Percentiles rank a stretch among this genome's conserved stretches.
These are phyloP conservation scores for Salvelinus namaycush DNA, from an alignment of 2,113 vertebrate genomes.

Conservation along the genomic window DNA sequence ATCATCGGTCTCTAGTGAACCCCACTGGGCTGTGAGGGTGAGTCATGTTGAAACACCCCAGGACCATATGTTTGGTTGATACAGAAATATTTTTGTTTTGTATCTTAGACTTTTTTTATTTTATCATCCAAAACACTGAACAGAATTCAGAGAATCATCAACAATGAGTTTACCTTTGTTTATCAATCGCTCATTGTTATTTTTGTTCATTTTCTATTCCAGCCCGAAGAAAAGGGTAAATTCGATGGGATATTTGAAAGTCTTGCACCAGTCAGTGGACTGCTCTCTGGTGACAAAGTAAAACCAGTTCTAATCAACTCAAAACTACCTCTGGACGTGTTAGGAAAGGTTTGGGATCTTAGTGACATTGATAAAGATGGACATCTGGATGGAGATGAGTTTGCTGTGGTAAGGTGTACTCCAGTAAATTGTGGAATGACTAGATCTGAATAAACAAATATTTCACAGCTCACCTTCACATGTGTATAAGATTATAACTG, in stretches of 20 bases:
- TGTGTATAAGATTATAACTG: no score
- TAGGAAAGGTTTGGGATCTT: constrained; percentile 98
- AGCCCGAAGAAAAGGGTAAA: constrained; percentile 96
- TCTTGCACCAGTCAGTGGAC: constrained; percentile 86
- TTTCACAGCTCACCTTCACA: no score
- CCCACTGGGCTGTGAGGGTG: constrained; percentile 95
- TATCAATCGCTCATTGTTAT: background rate
- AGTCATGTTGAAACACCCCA: constrained; percentile 41
- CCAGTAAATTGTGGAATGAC: constrained; percentile 3
- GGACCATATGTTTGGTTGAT: background rate
- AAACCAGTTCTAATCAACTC: constrained; percentile 98
- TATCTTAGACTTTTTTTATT: background rate
- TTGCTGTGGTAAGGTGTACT: constrained; percentile 87
- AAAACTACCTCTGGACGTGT: constrained; percentile 95
- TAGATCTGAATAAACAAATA: background rate
- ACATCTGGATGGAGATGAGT: constrained; percentile 94
- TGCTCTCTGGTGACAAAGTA: constrained; percentile 96
- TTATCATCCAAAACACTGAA: background rate
- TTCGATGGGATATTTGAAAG: constrained; percentile 99
- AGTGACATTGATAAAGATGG: constrained; percentile 99
- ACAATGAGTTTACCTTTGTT: background rate
- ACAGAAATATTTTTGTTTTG: background rate
- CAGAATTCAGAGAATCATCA: background rate
- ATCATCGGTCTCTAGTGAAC: constrained; percentile 70
- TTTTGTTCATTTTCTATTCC: background rate